Conservation (phyloP, 2,797 vertebrate genomes). For the Podarcis lilfordi region DNA sequence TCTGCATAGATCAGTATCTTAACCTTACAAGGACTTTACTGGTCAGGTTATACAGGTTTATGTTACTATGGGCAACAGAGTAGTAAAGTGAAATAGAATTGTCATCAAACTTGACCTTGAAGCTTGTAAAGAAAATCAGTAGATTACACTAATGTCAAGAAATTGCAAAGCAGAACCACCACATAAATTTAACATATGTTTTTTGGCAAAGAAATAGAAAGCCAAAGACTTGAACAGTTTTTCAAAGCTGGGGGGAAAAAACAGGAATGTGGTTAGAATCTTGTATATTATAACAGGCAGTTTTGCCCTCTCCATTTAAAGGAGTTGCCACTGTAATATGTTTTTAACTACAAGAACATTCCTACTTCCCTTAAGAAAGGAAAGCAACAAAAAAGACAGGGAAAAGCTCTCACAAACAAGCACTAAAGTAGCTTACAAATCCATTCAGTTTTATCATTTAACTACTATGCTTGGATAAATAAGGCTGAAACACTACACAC, state of each 20-base stretch:
- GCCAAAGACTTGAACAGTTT: not conserved
- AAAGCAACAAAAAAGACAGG: not conserved
- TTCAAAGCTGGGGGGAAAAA: not conserved
- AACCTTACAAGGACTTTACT: conserved; percentile 23
- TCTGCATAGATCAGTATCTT: conserved; percentile 6
- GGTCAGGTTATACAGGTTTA: conserved; percentile 40
- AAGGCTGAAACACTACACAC: not conserved
- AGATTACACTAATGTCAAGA: not conserved
- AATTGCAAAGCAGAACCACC: not conserved
- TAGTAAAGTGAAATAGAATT: not conserved
- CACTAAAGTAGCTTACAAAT: not conserved
- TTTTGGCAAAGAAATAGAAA: not conserved
- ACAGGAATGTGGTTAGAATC: not conserved
- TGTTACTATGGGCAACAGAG: not conserved
- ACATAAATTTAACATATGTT: not conserved
- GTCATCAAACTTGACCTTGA: conserved; percentile 15
- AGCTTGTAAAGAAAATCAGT: not conserved
- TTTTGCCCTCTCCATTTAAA: not conserved
- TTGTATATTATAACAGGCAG: not conserved
- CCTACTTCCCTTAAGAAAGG: not conserved
- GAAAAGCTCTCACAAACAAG: not conserved
- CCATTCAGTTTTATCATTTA: not conserved
- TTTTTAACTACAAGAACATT: not conserved
- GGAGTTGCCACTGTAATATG: not conserved
- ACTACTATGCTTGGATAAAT: not conserved